Base-by-base conservation (phyloP, 2,797 vertebrate genomes). In the Austrolebias charrua region DNA sequence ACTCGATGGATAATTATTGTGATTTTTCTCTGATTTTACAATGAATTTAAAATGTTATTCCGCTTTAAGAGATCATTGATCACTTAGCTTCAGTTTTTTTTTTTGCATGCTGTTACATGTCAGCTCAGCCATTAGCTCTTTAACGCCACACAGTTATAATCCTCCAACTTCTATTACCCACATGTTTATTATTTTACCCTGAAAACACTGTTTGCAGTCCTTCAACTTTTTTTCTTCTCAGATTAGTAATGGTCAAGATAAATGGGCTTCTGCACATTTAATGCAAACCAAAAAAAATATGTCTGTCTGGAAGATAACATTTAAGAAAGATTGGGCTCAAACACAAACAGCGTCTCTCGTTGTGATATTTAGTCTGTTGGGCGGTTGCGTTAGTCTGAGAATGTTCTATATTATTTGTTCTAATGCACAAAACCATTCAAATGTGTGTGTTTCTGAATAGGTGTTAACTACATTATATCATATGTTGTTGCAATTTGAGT, bases 251-350 rank as follows among this genome's bases (percentile, higher is more conserved):
- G 24, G 43, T 45, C 35, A 64, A 63, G 9, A 16, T 44, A 20
- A 58, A 42, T 35, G 31, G 38, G 63, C 33, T 47, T 31, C 20
- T 47, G 6, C 15, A 14, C 45, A 18, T 24, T n/a, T 57, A 49
- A 75, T 56, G 31, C 11, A n/a, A 46, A 35, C 55, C 62, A 13
- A 5, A 33, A 33, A 31, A 71, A 56, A 69, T 76, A 13, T 53
- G 7, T 66, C 62, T 61, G 52, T 50, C 35, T 49, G 66, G 56
- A 70, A 54, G 47, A n/a, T 19, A 70, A 29, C 28, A 0, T 5
- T 14, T n/a, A 7, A 50, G 38, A 47, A 54, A 61, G 33, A 46
- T 12, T 57, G 20, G 60, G 45, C 15, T 57, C 13, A 38, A 38
- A 58, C 44, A 43, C 51, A 55, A 24, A 16, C 45, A 6, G 31